A percentile compares a stretch with the other conserved stretches of the same genome.
Conservation (phyloP, 2,113 vertebrate species). For the Murina feae region DNA sequence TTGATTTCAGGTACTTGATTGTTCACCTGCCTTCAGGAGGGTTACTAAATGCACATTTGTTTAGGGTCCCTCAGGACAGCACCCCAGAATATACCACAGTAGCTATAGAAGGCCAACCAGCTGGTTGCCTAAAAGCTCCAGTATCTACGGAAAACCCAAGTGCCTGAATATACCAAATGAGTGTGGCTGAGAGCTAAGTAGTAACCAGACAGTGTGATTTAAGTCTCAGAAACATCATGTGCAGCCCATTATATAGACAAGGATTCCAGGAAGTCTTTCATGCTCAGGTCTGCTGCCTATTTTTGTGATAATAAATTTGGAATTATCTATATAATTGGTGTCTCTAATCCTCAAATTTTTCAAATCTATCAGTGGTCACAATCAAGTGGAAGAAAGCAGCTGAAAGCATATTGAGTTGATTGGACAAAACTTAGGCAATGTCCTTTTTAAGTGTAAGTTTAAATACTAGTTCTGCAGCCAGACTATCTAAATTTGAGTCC, state of each 20-base stretch:
- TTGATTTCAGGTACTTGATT: constrained; percentile 73
- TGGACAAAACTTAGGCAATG: neutral
- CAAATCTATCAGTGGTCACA: neutral
- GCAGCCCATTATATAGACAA: neutral
- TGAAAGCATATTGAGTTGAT: neutral
- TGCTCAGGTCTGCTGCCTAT: neutral
- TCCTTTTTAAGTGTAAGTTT: neutral
- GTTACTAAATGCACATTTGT: neutral
- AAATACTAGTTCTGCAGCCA: neutral
- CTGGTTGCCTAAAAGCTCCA: neutral
- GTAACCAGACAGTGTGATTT: neutral
- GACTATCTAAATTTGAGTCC: neutral
- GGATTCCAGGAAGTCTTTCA: neutral
- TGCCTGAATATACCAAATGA: neutral
- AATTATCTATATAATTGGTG: neutral
- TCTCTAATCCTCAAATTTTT: neutral
- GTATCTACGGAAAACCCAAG: neutral
- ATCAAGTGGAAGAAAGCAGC: neutral
- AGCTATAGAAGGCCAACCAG: neutral
- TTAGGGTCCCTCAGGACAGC: neutral
- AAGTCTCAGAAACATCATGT: neutral
- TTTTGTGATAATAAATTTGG: neutral
- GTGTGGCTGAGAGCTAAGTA: neutral
- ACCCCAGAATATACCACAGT: neutral
- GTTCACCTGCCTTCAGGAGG: neutral